Evolutionary conservation across 2,113 vertebrate genomes (phyloP).

Genomic region (Psittacula cyanocephala): DNA sequence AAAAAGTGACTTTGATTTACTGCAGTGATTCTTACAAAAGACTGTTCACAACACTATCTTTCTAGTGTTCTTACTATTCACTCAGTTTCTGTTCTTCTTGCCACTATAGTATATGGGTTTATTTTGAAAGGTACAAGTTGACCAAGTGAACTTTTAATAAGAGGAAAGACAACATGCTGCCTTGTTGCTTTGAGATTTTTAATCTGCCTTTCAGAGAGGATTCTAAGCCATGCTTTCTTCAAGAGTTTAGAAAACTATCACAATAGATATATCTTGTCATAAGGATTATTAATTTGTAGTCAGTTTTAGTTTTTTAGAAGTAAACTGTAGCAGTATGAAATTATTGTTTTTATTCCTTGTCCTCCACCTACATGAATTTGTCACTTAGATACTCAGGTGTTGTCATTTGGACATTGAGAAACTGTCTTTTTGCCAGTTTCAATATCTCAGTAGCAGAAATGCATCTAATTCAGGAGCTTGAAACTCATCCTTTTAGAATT

Average conservation of each 20-base stretch:
- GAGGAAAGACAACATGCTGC: background rate
- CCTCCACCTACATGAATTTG: background rate
- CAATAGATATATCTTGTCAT: background rate
- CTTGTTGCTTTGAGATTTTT: background rate
- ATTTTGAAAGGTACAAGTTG: background rate
- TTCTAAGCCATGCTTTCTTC: background rate
- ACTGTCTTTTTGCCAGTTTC: background rate
- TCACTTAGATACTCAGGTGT: background rate
- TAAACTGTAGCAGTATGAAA: background rate
- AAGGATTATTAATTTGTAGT: background rate
- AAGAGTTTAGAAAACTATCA: background rate
- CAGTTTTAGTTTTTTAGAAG: background rate
- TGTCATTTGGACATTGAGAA: background rate
- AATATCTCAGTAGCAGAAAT: background rate
- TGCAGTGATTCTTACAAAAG: background rate
- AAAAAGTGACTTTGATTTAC: background rate
- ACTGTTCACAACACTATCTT: background rate
- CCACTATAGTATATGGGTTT: background rate
- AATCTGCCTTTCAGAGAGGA: background rate
- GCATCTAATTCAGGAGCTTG: background rate
- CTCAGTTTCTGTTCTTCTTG: background rate
- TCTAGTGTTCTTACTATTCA: background rate
- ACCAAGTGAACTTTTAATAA: background rate
- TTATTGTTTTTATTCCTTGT: background rate
- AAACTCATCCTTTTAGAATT: background rate